Base-by-base conservation (phyloP, 2,888 invertebrate species). In the Pheosia tremula region DNA sequence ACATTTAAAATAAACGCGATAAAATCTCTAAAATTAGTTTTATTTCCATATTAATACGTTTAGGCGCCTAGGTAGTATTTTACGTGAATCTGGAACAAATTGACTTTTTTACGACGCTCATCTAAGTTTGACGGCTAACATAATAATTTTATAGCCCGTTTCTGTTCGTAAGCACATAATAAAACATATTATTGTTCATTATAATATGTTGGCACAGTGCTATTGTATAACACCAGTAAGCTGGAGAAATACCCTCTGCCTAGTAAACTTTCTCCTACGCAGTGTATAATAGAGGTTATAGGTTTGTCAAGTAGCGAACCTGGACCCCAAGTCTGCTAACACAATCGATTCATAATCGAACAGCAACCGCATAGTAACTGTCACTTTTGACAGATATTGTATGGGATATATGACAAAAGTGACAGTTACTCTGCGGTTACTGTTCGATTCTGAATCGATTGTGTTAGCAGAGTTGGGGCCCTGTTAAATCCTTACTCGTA, bases 141-240 rank as follows among this genome's bases (percentile, higher is more conserved):
- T 55, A 39, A 39, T 39, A 24, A n/a, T 55, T 53, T 55, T 39
- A 55, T 11, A 55, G 55, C 39, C 55, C 13, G 38, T 55, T 55
- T 55, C n/a, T 55, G 39, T 4, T 13, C 39, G 39, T 55, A 55
- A 39, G n/a, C 55, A 38, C 9, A 5, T 36, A 55, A 55, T 55
- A 55, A 55, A 55, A 55, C 8, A 55, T 39, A 39, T 39, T 39
- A 55, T 55, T 39, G 8, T 55, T 39, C 6, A 39, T 38, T 55
- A 50, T 50, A 13, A 13, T 55, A 13, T 39, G 24, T 41, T 41
- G 8, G 8, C 5, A 41, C 8, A 41, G 24, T 24, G 24, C 0
- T 24, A 24, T 24, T 24, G 24, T 24, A n/a, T n/a, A 47, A 47
- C n/a, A n/a, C n/a, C 3, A 4, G 47, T 0, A n/a, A 11, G n/a